These are phyloP conservation scores for Vipera ursinii DNA, from an alignment of 2,797 vertebrate genomes.

Conservation along the genomic window DNA sequence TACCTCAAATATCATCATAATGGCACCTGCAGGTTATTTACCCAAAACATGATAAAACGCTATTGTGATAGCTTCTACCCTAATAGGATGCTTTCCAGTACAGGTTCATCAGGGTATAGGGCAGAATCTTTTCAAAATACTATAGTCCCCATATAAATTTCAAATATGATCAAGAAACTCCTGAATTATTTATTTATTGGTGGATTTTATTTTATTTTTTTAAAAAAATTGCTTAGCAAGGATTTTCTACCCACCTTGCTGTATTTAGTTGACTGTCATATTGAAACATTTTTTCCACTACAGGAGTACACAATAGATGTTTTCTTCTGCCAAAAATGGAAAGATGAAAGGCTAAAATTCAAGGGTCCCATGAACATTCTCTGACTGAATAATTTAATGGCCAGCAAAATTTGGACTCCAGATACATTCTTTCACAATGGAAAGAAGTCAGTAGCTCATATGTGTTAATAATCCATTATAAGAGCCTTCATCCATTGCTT, in stretches of 20 bases:
- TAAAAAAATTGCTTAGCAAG: not conserved
- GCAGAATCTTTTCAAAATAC: not conserved
- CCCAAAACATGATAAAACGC: not conserved
- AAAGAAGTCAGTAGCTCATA: conserved; percentile 97
- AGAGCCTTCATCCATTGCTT: not conserved
- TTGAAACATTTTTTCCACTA: conserved; percentile 43
- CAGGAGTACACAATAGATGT: conserved; percentile 99
- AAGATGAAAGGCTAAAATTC: conserved; percentile 93
- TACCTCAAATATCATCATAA: not conserved
- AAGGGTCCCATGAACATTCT: conserved; percentile 97
- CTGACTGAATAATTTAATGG: conserved; percentile 97
- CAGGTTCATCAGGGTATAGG: not conserved
- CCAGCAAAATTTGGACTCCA: conserved; percentile 99
- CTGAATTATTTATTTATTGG: not conserved
- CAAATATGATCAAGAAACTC: not conserved
- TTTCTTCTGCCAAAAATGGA: conserved; percentile 97
- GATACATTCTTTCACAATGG: conserved; percentile 99
- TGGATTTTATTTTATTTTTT: not conserved
- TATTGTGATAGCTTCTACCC: not conserved
- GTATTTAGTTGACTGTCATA: not conserved
- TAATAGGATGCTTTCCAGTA: not conserved
- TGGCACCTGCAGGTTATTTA: not conserved
- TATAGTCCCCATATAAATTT: not conserved
- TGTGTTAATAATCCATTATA: not conserved
- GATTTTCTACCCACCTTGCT: too few species aligned